Evolutionary conservation across 1,140 invertebrate genomes (phyloP), one percentile per base, ranked within the genome.

Genomic region (Triops cancriformis): DNA sequence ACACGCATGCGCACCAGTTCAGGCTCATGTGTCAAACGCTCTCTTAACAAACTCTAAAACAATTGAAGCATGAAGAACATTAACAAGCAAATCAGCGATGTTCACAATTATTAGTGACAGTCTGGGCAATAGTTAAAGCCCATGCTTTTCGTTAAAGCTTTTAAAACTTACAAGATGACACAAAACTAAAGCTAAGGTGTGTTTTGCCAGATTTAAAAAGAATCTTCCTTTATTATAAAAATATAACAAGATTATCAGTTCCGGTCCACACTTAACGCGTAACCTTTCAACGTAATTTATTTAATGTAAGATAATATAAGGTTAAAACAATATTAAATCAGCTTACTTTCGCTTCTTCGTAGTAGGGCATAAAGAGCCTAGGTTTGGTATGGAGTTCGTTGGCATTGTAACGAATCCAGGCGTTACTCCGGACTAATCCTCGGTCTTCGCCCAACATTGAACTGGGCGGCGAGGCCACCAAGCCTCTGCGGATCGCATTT

Each of bases 321-420:
- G n/a, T n/a, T n/a, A n/a, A n/a, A n/a, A n/a, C n/a, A n/a, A n/a
- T n/a, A n/a, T n/a, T 31, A 26, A 75, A 78, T 76, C 73, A 76
- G 77, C 79, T 80, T 83, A 93, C 91, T 88, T 96, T 96, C 1
- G 94, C 90, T 87, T 97, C 95, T 83, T 98, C 95, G 81, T 95
- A 94, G 84, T 97, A 97, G 18, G 95, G 95, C 87, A 94, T 91
- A 85, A 97, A 98, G 41, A 96, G 88, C 27, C 96, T 87, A 73
- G 95, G 94, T 80, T 93, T 89, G 0, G 94, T 90, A 85, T 92
- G 95, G 31, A 94, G 86, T 72, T 93, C 93, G 82, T 91, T 92
- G 82, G 91, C 92, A 79, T 84, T 85, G 73, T 91, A 90, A 72
- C 92, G 87, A 80, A 94, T 91, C 95, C 94, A 97, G 31, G 94